These are phyloP conservation scores for Monochamus alternatus DNA, from an alignment of 2,888 invertebrate species.

Conservation along the genomic window DNA sequence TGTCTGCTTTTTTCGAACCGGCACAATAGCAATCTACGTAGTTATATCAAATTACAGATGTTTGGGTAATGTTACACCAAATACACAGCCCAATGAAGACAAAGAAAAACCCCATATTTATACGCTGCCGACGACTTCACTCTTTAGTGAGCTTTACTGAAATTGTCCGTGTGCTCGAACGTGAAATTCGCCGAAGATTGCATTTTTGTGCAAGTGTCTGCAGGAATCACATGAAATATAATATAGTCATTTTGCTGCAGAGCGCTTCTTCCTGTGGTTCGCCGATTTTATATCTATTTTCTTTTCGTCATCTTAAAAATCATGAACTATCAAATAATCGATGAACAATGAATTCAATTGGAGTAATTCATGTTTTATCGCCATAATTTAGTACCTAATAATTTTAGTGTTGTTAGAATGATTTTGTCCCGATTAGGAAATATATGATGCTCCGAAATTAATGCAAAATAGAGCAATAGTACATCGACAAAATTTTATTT, in stretches of 20 bases:
- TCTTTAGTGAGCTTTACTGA: conserved; percentile 10
- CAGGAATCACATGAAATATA: conserved; percentile 13
- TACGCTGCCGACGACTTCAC: conserved; percentile 11
- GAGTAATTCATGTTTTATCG: too few relatives aligned
- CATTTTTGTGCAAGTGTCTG: conserved; percentile 24
- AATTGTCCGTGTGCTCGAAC: conserved; percentile 18
- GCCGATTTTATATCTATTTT: conserved; percentile 1
- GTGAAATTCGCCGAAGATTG: conserved; percentile 18
- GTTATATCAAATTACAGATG: conserved; percentile 22
- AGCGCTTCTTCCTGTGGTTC: neutral
- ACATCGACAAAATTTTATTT: too few relatives aligned
- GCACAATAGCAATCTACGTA: conserved; percentile 13
- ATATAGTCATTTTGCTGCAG: conserved; percentile 4
- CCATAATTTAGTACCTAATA: too few relatives aligned
- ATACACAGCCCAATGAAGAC: conserved; percentile 18
- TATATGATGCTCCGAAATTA: too few relatives aligned
- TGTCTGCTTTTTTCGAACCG: conserved; percentile 10
- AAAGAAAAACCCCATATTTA: conserved; percentile 13
- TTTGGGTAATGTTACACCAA: conserved; percentile 24
- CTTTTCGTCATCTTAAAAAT: too few relatives aligned
- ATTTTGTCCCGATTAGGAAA: too few relatives aligned
- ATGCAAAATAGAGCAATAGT: too few relatives aligned
- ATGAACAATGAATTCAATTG: too few relatives aligned
- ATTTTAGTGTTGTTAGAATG: too few relatives aligned
- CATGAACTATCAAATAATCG: too few relatives aligned